Base-by-base conservation (phyloP, 2,888 invertebrate genomes). In the Amblyjoppa fuscipennis region DNA sequence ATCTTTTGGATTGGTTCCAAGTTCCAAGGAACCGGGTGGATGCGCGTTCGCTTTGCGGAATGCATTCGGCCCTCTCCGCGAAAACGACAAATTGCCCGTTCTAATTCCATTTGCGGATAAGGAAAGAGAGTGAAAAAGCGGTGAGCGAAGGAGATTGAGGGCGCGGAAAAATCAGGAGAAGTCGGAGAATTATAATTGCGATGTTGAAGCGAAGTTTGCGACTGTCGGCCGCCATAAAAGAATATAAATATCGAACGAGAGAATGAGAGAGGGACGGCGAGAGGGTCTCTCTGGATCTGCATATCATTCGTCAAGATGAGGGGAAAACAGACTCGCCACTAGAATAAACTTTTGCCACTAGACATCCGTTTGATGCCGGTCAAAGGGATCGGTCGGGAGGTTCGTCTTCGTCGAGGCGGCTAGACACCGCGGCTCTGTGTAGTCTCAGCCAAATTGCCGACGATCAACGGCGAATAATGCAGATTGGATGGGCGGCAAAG, bases 31-130 rank as follows among this genome's bases (percentile, higher is more conserved):
- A 76, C 53, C 73, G 68, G 49, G 79, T 41, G 68, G 74, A 80
- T 83, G 76, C 68, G 56, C 59, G 28, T 41, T 68, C 45, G 83
- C 80, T 85, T 83, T 85, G 85, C 80, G 80, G 68, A 25, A 73
- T 51, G 79, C 66, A 79, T 71, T 85, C 84, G 45, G 13, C 45
- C 13, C 70, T 76, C 76, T 83, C 85, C 73, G 76, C 82, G 83
- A 83, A 83, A 76, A 83, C 83, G 85, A 85, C 85, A 85, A 85
- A 85, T 85, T 83, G 85, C 82, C 76, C 85, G 66, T 85, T 85
- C 80, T 71, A 77, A 85, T 83, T 83, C 76, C 83, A 69, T 77
- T 73, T 49, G 78, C n/a, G 38, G 49, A 49, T 51, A 71, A 75
- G 56, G 66, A 49, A 66, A 56, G 28, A 61, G 49, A 61, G 49